Conservation (phyloP, 2,888 invertebrate genomes). For the Agrilus biguttatus region DNA sequence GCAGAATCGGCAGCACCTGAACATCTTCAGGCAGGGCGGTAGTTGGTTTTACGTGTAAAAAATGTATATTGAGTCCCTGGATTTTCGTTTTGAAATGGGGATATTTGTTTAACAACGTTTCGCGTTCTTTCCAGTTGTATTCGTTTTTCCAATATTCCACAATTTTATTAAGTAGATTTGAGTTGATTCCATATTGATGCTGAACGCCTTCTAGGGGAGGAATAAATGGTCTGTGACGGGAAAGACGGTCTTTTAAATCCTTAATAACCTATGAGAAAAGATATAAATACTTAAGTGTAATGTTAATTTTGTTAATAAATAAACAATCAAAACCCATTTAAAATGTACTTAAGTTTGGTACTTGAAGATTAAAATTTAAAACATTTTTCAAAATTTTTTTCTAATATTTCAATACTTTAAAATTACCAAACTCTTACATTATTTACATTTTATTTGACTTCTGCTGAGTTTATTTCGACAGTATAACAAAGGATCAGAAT, state of each 20-base stretch:
- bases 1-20: constrained; percentile 46
- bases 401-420: no score
- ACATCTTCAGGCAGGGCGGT: constrained; percentile 10
- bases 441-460: no score
- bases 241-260: constrained; percentile 40
- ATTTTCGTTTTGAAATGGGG: constrained; percentile 58
- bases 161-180: constrained; percentile 44
- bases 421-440: no score
- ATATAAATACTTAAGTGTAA: not conserved
- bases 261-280: constrained; percentile 15
- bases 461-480: no score
- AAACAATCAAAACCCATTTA: no score
- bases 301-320: not conserved
- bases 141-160: constrained; percentile 62
- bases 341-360: no score
- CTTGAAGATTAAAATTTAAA: no score
- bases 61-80: constrained; percentile 56
- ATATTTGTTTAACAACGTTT: constrained; percentile 45
- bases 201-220: constrained; percentile 48
- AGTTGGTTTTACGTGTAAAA: constrained; percentile 46
- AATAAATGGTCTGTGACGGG: constrained; percentile 26
- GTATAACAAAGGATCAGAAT: no score
- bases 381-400: no score
- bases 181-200: constrained; percentile 73
- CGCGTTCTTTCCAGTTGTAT: constrained; percentile 52